Evolutionary conservation across 2,888 invertebrate species (phyloP), one percentile per base, ranked within the genome.

Genomic region (Pseudolycoriella hygida): DNA sequence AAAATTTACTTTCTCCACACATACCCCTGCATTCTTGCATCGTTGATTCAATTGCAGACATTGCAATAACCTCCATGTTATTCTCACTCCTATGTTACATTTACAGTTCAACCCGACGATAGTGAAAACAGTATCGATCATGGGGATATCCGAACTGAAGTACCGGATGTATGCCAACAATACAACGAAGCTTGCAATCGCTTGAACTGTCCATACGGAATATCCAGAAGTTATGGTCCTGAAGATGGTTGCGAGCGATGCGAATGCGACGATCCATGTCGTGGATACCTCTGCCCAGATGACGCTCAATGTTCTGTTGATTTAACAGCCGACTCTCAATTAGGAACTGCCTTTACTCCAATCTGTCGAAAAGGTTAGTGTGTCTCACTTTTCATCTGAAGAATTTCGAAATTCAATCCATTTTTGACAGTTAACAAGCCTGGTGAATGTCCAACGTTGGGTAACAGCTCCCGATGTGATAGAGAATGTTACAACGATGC

Each of bases 401-500:
- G 11, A 30, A 30, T 30, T 6, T 30, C 11, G 30, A 11, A 10
- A 11, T 30, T 30, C 11, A 10, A 30, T 10, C 11, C 8, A 30
- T 30, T 30, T 30, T 30, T 30, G 12, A 1, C 57, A 82, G 82
- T 69, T 18, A 72, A 70, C 54, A 89, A 85, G 60, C 66, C 71
- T n/a, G 82, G 83, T 3, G 62, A 62, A 19, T 84, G 83, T 56
- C 83, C 83, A 2, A 57, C 54, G 40, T 61, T 64, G 10, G 57
- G 61, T n/a, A 61, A 62, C 44, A 60, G 67, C 43, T 68, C 70
- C 12, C 55, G 62, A 40, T 89, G 90, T 59, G 73, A 71, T 8
- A 68, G 69, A 30, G 80, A 84, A 60, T 92, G 92, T 56, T 65
- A 69, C 48, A 76, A 76, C 45, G 92, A 92, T 60, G 82, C 84